These are phyloP conservation scores for Elgaria multicarinata DNA, from an alignment of 2,113 vertebrate genomes.

Conservation along the genomic window DNA sequence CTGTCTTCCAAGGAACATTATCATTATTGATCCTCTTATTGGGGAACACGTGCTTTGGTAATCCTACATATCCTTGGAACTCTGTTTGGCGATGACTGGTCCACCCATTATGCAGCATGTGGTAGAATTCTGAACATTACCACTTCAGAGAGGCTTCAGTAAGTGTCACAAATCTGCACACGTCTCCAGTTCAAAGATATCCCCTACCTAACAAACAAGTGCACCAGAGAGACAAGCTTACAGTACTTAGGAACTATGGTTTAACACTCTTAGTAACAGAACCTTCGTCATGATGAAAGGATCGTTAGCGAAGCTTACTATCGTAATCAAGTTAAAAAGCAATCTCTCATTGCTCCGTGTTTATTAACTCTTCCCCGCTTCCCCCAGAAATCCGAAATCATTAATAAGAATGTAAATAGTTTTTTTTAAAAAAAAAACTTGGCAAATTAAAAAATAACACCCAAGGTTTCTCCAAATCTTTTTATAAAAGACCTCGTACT, in stretches of 20 bases:
- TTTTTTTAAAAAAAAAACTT: neutral
- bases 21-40: neutral
- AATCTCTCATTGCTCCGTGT: neutral
- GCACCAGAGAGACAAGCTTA: neutral
- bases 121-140: neutral
- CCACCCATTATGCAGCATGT: neutral
- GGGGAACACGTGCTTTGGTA: neutral
- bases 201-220: neutral
- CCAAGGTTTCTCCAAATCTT: conserved; percentile 39
- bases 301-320: neutral
- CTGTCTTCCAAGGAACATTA: neutral
- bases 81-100: neutral
- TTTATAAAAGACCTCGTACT: conserved; percentile 47
- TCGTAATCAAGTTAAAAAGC: neutral
- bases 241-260: too few species aligned
- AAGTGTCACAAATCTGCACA: neutral
- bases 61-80: too few species aligned
- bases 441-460: neutral
- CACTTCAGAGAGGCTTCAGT: neutral
- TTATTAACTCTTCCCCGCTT: neutral
- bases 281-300: too few species aligned
- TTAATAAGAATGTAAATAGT: conserved; percentile 39
- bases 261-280: neutral
- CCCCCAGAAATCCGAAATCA: neutral
- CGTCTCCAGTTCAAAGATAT: neutral